A percentile compares a stretch with the other conserved stretches of the same genome.
These are phyloP conservation scores for Pelodytes ibericus DNA, from an alignment of 2,797 vertebrate species.

Conservation along the genomic window DNA sequence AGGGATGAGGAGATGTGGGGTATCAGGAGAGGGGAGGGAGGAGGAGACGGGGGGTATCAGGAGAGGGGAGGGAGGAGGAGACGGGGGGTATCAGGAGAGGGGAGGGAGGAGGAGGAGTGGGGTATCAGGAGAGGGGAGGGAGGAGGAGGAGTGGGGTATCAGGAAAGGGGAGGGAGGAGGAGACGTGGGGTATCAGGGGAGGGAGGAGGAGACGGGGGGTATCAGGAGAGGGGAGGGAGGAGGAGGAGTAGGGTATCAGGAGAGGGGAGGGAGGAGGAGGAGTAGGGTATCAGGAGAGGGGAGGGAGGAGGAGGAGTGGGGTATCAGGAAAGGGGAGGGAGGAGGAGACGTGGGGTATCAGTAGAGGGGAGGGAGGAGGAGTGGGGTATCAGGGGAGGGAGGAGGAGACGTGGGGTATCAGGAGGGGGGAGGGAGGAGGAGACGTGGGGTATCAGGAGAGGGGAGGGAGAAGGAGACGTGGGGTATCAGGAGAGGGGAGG, in stretches of 20 bases:
- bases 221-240: neutral
- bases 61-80: too few relatives aligned
- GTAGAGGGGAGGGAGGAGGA: neutral
- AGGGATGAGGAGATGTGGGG: conserved; percentile 91
- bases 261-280: neutral
- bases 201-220: neutral
- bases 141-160: conserved; percentile 91
- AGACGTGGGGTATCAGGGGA: neutral
- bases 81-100: too few relatives aligned
- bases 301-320: neutral
- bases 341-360: neutral
- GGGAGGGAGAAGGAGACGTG: neutral
- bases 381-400: neutral
- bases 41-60: too few relatives aligned
- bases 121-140: conserved; percentile 83
- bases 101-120: too few relatives aligned
- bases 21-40: conserved; percentile 63
- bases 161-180: conserved; percentile 34
- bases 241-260: neutral
- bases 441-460: neutral
- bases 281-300: neutral
- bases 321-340: neutral
- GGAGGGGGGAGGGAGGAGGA: neutral
- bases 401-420: neutral
- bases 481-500: neutral